Percentiles rank a stretch among this genome's conserved stretches.
Evolutionary conservation across 2,888 invertebrate genomes (phyloP).

Genomic region (Agonopterix alstromeriana): DNA sequence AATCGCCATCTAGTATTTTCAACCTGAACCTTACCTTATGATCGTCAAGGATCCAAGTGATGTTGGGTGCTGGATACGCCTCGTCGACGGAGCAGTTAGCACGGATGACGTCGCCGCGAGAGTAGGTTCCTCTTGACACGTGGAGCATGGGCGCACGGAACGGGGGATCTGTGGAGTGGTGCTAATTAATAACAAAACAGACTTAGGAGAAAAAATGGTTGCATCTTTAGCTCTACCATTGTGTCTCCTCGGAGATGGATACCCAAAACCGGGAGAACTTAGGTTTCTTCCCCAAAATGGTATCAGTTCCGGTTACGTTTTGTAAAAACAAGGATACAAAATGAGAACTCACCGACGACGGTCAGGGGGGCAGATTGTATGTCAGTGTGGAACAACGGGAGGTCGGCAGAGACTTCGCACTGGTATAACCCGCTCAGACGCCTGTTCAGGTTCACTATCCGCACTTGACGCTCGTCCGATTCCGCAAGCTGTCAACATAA

Average conservation of each 20-base stretch:
- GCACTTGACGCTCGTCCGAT: slow-evolving; percentile 82
- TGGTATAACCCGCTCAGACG: slow-evolving; percentile 82
- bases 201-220: too few relatives aligned
- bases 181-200: too few relatives aligned
- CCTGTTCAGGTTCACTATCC: slow-evolving; percentile 80
- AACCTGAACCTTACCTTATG: slow-evolving; percentile 42
- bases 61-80: slow-evolving; percentile 77
- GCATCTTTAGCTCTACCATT: too few relatives aligned
- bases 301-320: neutral
- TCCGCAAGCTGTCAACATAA: slow-evolving; percentile 70
- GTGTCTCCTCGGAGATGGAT: too few relatives aligned
- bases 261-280: too few relatives aligned
- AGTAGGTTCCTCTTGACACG: slow-evolving; percentile 71
- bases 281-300: too few relatives aligned
- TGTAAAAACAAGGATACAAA: neutral
- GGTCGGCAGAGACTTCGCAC: slow-evolving; percentile 85
- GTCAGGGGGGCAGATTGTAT: slow-evolving; percentile 79
- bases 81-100: slow-evolving; percentile 78
- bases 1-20: too few relatives aligned
- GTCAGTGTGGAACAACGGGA: slow-evolving; percentile 82
- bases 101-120: slow-evolving; percentile 74
- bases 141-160: slow-evolving; percentile 74
- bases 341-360: slow-evolving; percentile 78
- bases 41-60: slow-evolving; percentile 79
- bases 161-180: slow-evolving; percentile 65